Conservation (phyloP, 2,888 invertebrate species). For the Apamea anceps region DNA sequence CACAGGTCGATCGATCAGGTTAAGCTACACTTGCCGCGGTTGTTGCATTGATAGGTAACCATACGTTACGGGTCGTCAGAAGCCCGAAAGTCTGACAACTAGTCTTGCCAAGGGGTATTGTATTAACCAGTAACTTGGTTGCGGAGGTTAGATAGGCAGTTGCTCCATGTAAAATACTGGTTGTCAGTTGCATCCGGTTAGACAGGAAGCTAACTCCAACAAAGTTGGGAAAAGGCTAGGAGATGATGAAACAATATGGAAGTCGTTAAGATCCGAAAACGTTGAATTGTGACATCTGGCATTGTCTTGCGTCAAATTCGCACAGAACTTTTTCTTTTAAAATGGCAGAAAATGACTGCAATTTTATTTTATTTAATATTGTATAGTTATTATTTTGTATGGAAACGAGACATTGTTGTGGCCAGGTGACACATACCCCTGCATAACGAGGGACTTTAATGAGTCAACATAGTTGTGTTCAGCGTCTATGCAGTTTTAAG, state of each 20-base stretch:
- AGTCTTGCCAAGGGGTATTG: too few relatives aligned
- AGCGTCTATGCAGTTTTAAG: conserved; percentile 2
- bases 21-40: neutral
- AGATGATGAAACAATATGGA: too few relatives aligned
- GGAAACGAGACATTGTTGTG: conserved; percentile 25
- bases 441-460: conserved; percentile 28
- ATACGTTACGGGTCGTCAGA: neutral
- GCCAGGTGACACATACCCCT: neutral
- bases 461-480: conserved; percentile 8
- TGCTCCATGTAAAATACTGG: neutral
- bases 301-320: neutral
- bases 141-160: neutral
- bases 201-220: neutral
- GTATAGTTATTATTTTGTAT: neutral
- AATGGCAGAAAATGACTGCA: neutral
- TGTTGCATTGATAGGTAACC: neutral
- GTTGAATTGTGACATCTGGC: neutral
- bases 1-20: neutral
- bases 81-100: neutral
- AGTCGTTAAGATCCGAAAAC: neutral
- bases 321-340: neutral
- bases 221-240: neutral
- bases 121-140: neutral
- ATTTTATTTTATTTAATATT: conserved; percentile 1
- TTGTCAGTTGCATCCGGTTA: neutral